Evolutionary conservation across 2,888 invertebrate species (phyloP).

Genomic region (Amphipyra tragopoginis): DNA sequence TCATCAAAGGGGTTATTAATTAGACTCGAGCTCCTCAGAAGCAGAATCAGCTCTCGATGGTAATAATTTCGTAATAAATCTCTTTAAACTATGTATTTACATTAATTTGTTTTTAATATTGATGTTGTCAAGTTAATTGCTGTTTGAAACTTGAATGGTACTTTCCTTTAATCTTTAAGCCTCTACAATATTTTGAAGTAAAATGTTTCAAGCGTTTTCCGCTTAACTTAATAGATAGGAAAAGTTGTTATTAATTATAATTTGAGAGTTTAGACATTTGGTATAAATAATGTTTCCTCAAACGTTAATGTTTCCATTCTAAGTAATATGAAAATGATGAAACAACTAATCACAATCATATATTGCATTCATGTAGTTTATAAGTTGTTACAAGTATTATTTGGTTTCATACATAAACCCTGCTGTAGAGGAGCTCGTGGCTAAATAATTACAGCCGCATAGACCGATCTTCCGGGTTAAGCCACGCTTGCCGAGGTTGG

Average conservation of each 20-base stretch:
- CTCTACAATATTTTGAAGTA: conserved; percentile 62
- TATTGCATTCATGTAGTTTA: too few species aligned
- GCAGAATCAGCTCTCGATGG: conserved; percentile 1
- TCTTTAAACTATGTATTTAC: conserved; percentile 54
- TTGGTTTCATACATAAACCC: too few species aligned
- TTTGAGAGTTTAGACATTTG: conserved; percentile 53
- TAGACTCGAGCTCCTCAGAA: too few species aligned
- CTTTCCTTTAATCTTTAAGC: conserved; percentile 61
- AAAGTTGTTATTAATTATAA: conserved; percentile 68
- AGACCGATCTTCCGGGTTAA: too few species aligned
- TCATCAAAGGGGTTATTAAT: too few species aligned
- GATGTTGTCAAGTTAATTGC: conserved; percentile 65
- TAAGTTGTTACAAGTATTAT: too few species aligned
- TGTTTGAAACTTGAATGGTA: conserved; percentile 62
- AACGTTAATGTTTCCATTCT: conserved; percentile 31
- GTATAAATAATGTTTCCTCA: conserved; percentile 48
- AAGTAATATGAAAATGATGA: conserved; percentile 23
- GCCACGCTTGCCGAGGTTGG: too few species aligned
- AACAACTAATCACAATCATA: too few species aligned
- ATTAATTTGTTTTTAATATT: conserved; percentile 58
- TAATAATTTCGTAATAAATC: conserved; percentile 33
- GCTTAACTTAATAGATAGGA: conserved; percentile 65
- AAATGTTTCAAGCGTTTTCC: conserved; percentile 64
- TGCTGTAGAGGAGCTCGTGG: too few species aligned
- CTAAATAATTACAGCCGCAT: too few species aligned